Evolutionary conservation across 2,113 vertebrate species (phyloP), one percentile per base, ranked within the genome.

Genomic region (Daubentonia madagascariensis): DNA sequence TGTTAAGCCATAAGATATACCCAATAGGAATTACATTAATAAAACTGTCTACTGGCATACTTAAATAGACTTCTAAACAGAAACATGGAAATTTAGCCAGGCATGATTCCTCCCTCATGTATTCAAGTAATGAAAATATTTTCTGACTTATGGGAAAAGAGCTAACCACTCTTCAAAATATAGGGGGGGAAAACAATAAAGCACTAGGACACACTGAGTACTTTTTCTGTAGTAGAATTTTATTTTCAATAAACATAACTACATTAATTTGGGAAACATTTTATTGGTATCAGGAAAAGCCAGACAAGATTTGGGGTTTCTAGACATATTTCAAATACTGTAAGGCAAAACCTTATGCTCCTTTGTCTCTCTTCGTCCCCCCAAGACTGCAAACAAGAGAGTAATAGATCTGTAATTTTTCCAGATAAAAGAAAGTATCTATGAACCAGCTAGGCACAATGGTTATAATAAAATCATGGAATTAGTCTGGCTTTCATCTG

Each of bases 401-500:
- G 35, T 63, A 45, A 28, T 89, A 96, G 85, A 75, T 89, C 40
- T 52, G 40, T 43, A 87, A 8, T 50, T 97, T 94, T 97, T 92
- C 20, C 32, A 93, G 76, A 89, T 70, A 75, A 88, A 90, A 93
- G 35, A 96, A 94, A 96, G 61, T 91, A 45, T 89, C 90, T 67
- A 80, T 87, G 92, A 88, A 95, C 76, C 23, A 87, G 70, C 59
- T 63, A 97, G 96, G 81, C 37, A 93, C 81, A 96, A 94, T 93
- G 91, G 8, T 30, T 57, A 52, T 92, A 97, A 96, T 97, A 94
- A 94, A 96, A 97, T 97, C 75, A 94, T 50, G 20, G 76, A 90
- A 96, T 96, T 97, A 91, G 96, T 79, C 80, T 98, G 80, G 61
- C 61, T 97, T 97, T 97, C 91, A 94, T 97, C 90, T 97, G 85